Evolutionary conservation across 2,888 invertebrate species (phyloP), one percentile per base, ranked within the genome.

Genomic region (Steromphala cineraria): DNA sequence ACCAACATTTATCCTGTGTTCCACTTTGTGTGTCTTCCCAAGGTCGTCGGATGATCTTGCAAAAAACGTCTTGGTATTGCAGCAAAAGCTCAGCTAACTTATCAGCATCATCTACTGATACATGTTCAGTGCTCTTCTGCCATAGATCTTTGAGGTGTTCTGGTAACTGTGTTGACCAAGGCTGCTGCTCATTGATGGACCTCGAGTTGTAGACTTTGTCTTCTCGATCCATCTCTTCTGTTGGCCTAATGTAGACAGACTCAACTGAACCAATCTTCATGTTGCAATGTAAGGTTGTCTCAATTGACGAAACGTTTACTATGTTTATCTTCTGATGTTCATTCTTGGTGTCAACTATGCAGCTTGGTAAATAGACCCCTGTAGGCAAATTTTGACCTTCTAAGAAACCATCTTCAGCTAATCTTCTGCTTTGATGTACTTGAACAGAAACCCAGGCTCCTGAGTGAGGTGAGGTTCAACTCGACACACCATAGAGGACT

Each of bases 11-110:
- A 81, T 78, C 15, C 21, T 46, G 53, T 81, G 81, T 36, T 81
- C 53, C 19, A 78, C 78, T 15, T 76, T 19, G 17, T 15, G 67
- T 13, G 82, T 81, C 46, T n/a, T n/a, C n/a, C 83, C 83, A 17
- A 82, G 28, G 46, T 82, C 80, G 36, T 67, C 74, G 17, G 81
- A 55, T 15, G 67, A 62, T 24, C 15, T 80, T 15, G 84, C 75
- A 78, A 84, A 84, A n/a, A 67, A 81, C 78, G 31, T 71, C 31
- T 15, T 31, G 17, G 75, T 81, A 53, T 52, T 67, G 80, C 3
- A 21, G 15, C 10, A 83, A 71, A 19, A 83, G 76, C 21, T 21
- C 40, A 24, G 56, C 28, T 5, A 82, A 15, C 10, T 75, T 31
- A 15, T 15, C 15, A 28, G n/a, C 13, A 19, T 79, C 24, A 28